Conservation (phyloP, 2,797 vertebrate species). For the Garrulus glandarius region DNA sequence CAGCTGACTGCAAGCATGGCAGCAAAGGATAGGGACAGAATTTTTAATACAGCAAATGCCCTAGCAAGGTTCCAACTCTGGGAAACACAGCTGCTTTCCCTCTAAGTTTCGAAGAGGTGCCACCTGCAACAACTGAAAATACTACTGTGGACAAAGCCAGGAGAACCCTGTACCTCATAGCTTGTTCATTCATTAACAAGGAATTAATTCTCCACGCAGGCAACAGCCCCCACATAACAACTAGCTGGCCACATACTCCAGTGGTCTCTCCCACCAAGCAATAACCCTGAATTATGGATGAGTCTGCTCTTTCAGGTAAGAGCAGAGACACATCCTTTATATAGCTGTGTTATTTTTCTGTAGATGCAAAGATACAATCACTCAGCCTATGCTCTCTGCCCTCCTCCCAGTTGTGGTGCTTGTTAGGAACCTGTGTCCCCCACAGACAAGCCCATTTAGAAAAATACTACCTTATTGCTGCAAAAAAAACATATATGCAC, state of each 20-base stretch:
- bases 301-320: neutral
- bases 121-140: neutral
- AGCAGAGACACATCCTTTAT: neutral
- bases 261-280: neutral
- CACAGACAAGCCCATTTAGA: neutral
- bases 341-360: neutral
- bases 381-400: neutral
- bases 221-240: neutral
- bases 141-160: neutral
- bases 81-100: neutral
- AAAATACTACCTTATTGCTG: neutral
- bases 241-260: neutral
- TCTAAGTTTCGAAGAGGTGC: neutral
- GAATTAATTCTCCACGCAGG: neutral
- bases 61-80: neutral
- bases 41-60: neutral
- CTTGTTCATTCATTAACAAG: neutral
- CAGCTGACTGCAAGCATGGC: neutral
- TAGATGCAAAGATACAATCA: neutral
- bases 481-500: rapidly evolving
- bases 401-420: neutral
- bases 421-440: neutral
- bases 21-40: neutral
- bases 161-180: neutral
- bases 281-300: neutral